Percentiles rank a stretch among this genome's conserved stretches.
Evolutionary conservation across 1,140 invertebrate genomes (phyloP).

Genomic region (Drosophila kohkoa): DNA sequence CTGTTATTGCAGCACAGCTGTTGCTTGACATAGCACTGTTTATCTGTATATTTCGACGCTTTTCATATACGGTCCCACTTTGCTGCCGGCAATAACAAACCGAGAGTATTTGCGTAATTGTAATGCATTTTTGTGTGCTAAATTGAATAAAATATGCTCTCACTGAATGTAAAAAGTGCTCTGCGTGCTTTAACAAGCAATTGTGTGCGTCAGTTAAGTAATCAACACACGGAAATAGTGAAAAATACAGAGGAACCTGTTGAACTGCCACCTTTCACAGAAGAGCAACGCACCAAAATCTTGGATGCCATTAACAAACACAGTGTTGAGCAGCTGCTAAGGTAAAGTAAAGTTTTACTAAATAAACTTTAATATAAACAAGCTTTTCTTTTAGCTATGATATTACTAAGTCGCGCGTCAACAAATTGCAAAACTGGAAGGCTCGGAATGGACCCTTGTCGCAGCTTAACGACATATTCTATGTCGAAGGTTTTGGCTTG

Average conservation of each 20-base stretch:
- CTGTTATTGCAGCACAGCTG: constrained; percentile 22
- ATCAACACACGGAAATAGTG: not conserved
- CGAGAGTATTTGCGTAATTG: constrained; percentile 26
- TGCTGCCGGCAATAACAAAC: constrained; percentile 17
- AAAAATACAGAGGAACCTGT: constrained; percentile 10
- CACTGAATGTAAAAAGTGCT: constrained; percentile 6
- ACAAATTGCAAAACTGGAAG: constrained; percentile 68
- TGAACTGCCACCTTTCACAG: constrained; percentile 49
- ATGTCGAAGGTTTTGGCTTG: constrained; percentile 75
- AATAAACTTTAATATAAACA: not conserved
- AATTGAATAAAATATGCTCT: constrained; percentile 39
- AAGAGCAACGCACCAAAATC: constrained; percentile 51
- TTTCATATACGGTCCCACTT: constrained; percentile 16
- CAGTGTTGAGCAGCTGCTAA: constrained; percentile 45
- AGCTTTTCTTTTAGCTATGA: constrained; percentile 58
- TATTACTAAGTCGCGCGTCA: constrained; percentile 68
- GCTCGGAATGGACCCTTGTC: constrained; percentile 60
- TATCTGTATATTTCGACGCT: not conserved
- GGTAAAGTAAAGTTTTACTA: constrained; percentile 24
- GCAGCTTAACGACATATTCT: constrained; percentile 61
- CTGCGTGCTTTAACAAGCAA: constrained; percentile 4
- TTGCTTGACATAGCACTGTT: constrained; percentile 10
- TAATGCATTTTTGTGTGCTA: not conserved
- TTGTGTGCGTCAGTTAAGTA: constrained; percentile 8
- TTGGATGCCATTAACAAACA: constrained; percentile 55